A percentile compares a stretch with the other conserved stretches of the same genome.
phyloP scores from a whole-genome alignment of 2,888 invertebrate genomes.

The Metallyticus violacea region DNA sequence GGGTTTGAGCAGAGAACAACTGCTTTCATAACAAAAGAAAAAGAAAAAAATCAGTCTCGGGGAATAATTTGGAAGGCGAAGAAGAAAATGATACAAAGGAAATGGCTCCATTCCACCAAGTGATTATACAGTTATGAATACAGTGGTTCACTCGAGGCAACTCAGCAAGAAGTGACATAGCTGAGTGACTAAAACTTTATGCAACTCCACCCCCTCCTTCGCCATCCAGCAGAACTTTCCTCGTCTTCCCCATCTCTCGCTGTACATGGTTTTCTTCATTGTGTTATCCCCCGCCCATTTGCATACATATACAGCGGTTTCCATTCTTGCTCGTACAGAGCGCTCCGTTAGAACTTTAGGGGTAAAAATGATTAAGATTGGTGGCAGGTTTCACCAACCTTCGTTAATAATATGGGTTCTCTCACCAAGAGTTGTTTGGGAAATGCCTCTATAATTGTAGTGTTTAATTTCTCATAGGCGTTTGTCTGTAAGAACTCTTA shows the following conservation, averaged over 20 bases:
- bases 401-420: too few species aligned
- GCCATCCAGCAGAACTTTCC: background rate
- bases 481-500: too few species aligned
- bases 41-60: background rate
- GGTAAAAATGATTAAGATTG: too few species aligned
- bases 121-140: background rate
- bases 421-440: too few species aligned
- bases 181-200: background rate
- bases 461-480: too few species aligned
- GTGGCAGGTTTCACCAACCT: too few species aligned
- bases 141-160: background rate
- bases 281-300: background rate
- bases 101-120: background rate
- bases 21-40: background rate
- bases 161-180: background rate
- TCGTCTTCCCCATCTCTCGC: background rate
- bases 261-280: background rate
- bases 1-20: background rate
- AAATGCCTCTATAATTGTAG: too few species aligned
- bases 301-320: background rate
- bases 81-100: background rate
- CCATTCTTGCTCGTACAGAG: background rate
- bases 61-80: background rate
- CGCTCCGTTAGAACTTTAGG: background rate
- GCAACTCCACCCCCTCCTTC: too few species aligned